Conservation (phyloP, 2,888 invertebrate genomes). For the Timema cristinae region DNA sequence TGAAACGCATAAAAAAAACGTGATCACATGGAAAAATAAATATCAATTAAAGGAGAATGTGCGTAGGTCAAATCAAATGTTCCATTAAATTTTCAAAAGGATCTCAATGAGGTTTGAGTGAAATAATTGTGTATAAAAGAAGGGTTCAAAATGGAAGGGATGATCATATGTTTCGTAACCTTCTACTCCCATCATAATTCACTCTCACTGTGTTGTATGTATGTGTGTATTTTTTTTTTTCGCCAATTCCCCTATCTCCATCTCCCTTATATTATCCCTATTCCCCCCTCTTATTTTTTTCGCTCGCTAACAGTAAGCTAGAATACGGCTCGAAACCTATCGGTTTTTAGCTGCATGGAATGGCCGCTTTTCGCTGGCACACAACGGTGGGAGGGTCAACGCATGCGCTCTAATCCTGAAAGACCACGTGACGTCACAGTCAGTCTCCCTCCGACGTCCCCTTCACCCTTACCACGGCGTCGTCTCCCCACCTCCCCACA, state of each 20-base stretch:
- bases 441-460: slow-evolving; percentile 10
- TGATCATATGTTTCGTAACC: slow-evolving; percentile 24
- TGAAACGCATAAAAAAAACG: background rate
- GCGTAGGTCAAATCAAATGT: slow-evolving; percentile 29
- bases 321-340: background rate
- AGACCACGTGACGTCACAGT: slow-evolving; percentile 25
- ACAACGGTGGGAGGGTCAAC: slow-evolving; percentile 27
- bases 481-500: background rate
- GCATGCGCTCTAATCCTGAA: slow-evolving; percentile 24
- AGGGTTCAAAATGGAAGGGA: slow-evolving; percentile 21
- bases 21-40: slow-evolving; percentile 28
- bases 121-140: slow-evolving; percentile 25
- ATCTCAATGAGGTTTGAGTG: slow-evolving; percentile 26
- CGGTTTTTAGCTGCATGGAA: slow-evolving; percentile 25
- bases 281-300: background rate
- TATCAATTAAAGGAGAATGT: slow-evolving; percentile 27
- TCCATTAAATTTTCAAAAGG: slow-evolving; percentile 29
- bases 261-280: background rate
- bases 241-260: too few species aligned
- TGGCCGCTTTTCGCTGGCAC: slow-evolving; percentile 24
- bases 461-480: slow-evolving; percentile 10
- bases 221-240: too few species aligned
- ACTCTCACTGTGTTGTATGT: too few species aligned
- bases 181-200: background rate
- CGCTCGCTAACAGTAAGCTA: too few species aligned